Percentiles rank a stretch among this genome's conserved stretches.
Evolutionary conservation across 2,888 invertebrate genomes (phyloP).

Genomic region (Apamea crenata): DNA sequence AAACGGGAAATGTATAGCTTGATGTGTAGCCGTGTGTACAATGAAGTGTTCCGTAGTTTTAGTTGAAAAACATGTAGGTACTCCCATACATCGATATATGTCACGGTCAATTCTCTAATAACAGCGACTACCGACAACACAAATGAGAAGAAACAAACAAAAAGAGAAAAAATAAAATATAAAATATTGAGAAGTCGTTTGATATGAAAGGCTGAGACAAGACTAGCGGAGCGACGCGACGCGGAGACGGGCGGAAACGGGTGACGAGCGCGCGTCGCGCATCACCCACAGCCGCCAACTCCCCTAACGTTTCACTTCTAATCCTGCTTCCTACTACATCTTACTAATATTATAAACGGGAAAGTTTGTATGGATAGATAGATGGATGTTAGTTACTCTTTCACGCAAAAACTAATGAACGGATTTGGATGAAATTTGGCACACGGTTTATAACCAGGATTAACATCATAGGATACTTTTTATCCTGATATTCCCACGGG

Average conservation of each 20-base stretch:
- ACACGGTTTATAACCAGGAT: no score
- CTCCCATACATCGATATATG: not conserved
- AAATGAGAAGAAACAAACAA: no score
- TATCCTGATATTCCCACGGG: no score
- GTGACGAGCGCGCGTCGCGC: not conserved
- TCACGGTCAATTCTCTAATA: not conserved
- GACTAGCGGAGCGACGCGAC: not conserved
- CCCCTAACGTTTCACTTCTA: not conserved
- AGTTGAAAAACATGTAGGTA: not conserved
- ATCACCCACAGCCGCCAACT: not conserved
- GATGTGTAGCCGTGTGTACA: no score
- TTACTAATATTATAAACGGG: no score
- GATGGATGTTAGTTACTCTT: no score
- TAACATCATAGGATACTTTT: no score
- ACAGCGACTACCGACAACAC: not conserved
- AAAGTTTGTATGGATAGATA: no score
- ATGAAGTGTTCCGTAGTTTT: not conserved
- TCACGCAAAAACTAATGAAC: no score
- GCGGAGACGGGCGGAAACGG: not conserved
- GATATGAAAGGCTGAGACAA: not conserved
- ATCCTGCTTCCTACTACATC: no score
- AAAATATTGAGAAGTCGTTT: not conserved
- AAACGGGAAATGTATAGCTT: no score
- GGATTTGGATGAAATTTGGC: no score
- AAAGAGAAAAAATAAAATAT: not conserved